Conservation (phyloP, 2,797 vertebrate genomes). For the Melanotaenia parkinsoni region DNA sequence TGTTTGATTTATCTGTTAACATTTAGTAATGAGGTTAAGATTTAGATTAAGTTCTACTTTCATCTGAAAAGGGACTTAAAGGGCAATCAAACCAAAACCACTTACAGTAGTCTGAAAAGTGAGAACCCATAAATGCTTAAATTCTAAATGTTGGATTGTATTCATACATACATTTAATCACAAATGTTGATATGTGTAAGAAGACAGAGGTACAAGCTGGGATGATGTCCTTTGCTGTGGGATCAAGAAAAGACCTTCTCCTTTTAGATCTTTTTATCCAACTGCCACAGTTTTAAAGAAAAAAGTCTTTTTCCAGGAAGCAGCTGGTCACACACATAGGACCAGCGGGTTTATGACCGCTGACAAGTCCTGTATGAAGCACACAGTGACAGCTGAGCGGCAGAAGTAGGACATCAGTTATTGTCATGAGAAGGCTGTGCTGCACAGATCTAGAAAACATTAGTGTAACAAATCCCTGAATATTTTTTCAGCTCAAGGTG, state of each 20-base stretch:
- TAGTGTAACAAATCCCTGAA: slow-evolving; percentile 2
- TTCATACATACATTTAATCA: background rate
- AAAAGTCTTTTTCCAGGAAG: slow-evolving; percentile 25
- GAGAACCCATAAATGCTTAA: background rate
- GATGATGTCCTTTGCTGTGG: background rate
- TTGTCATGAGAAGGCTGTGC: background rate
- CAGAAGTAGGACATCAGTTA: background rate
- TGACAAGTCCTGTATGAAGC: slow-evolving; percentile 5
- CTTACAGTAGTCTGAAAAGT: background rate
- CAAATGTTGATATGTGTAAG: background rate
- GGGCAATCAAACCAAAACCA: no score
- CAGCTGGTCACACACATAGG: slow-evolving; percentile 19
- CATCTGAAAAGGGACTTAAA: no score
- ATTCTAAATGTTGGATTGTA: background rate
- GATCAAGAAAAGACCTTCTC: no score
- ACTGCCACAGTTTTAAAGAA: slow-evolving; percentile 21
- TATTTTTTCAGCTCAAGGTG: background rate
- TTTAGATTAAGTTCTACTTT: background rate
- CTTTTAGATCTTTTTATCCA: background rate
- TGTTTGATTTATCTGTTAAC: no score
- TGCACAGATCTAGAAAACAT: background rate
- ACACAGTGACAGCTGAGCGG: background rate
- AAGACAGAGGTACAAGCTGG: slow-evolving; percentile 2
- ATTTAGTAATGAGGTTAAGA: no score
- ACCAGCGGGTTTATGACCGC: slow-evolving; percentile 29